Evolutionary conservation across 2,113 vertebrate species (phyloP).

Genomic region (Natator depressus): DNA sequence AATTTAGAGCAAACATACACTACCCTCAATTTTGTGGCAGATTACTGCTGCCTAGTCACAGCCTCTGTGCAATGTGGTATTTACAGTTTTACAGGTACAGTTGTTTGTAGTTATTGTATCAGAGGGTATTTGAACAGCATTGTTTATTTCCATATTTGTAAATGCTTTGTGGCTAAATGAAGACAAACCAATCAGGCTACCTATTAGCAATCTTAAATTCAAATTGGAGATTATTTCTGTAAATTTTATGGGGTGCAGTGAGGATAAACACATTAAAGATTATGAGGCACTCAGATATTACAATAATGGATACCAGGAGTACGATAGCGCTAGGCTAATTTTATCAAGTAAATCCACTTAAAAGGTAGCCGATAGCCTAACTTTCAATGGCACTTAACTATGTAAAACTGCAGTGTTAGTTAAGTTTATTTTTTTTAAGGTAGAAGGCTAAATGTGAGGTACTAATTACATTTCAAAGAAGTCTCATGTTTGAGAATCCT

Average conservation of each 20-base stretch:
- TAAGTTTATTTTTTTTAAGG: background rate
- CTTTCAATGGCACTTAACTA: too few species aligned
- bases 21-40: background rate
- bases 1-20: background rate
- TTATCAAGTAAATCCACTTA: background rate
- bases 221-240: background rate
- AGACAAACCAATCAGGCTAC: background rate
- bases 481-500: background rate
- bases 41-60: background rate
- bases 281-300: fast-evolving
- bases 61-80: background rate
- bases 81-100: fast-evolving
- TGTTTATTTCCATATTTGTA: background rate
- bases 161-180: background rate
- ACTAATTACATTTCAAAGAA: background rate
- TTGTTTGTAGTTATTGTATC: too few species aligned
- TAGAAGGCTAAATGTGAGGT: background rate
- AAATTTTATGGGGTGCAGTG: fast-evolving
- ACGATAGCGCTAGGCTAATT: background rate
- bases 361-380: fast-evolving
- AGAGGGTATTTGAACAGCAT: background rate
- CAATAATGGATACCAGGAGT: background rate
- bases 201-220: background rate
- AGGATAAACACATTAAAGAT: background rate
- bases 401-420: background rate